Base-by-base conservation (phyloP, 2,797 vertebrate genomes). In the Sparidentex hasta region DNA sequence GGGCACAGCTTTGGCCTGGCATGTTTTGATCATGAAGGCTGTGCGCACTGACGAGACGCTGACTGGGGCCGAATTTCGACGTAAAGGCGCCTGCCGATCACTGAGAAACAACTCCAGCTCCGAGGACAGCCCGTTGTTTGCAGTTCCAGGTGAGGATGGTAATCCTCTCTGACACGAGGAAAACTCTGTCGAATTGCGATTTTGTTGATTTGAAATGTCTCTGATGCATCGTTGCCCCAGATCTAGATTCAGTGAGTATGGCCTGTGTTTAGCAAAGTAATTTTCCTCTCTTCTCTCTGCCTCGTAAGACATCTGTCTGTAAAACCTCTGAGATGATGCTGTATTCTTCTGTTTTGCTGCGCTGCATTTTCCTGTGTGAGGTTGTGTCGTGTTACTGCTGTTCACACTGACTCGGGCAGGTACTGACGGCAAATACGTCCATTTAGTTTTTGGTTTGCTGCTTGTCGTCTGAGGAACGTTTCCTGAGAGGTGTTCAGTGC, bases 1-100 rank as follows among this genome's bases (percentile, higher is more conserved):
- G 0, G 98, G 98, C 54, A 99, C 98, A 0, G 98, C 98, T 93
- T 96, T 97, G 71, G 97, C 98, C 87, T 99, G 98, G 88, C 97
- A 98, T 12, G 98, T 98, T 91, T 98, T 98, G 41, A 99, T 96
- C 97, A 99, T 98, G 91, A 98, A 99, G 27, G 98, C 97, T 3
- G 98, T 98, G 76, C 97, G 95, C 84, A 99, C 96, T 0, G 98
- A 98, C 0, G 98, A 96, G 76, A 99, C 98, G 0, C 98, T 98
- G 78, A 99, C 96, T 0, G 98, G 98, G 25, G 97, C 98, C 0
- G 98, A 99, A 84, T 99, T 99, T 29, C 98, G 95, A 7, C 98
- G 96, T 29, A 97, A 94, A 0, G 97, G 95, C 1, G 95, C 95
- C 83, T 94, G 95, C 0, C 91, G 88, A 50, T 95, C 92, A 7